Base-by-base conservation (phyloP, 2,888 invertebrate genomes). In the Meteorus colon region DNA sequence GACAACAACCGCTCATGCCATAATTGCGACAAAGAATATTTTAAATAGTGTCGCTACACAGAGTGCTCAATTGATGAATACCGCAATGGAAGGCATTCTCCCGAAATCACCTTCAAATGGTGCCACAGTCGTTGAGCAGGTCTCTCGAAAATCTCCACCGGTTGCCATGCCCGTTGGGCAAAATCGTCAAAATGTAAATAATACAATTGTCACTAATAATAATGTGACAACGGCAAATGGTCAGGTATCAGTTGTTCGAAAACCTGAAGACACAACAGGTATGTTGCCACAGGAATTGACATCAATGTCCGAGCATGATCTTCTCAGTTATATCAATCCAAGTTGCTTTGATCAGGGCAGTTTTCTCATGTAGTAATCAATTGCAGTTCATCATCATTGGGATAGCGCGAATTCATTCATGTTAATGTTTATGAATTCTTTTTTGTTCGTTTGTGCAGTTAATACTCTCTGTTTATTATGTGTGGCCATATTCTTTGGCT, bases 261-360 rank as follows among this genome's bases (percentile, higher is more conserved):
- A 89, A 80, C 84, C 87, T 73, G 89, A 89, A 45, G 86, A 89
- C 41, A 82, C 82, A 29, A 84, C 81, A 16, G 83, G 81, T 59
- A 93, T 93, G 91, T 92, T 92, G 90, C 94, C 91, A 72, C 94
- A 94, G 86, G 93, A 95, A 66, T 92, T 96, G 82, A 94, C 95
- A 12, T 93, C 94, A 84, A 95, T 97, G 94, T 95, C 95, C 80
- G 96, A 96, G 89, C 95, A 95, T 90, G 96, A 97, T 90, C 92
- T 97, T 82, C 93, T 97, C 83, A 96, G 95, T 89, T 96, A 96
- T 90, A 96, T 97, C 83, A 96, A 96, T 91, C 95, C 96, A 70
- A 95, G 94, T 91, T 95, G 96, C 89, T 96, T 97, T 89, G 96
- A 96, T 90, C 88, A 89, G 67, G 86, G 83, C 45, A 86, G 86